Conservation (phyloP, 2,888 invertebrate species). For the Dynastes tityus region DNA sequence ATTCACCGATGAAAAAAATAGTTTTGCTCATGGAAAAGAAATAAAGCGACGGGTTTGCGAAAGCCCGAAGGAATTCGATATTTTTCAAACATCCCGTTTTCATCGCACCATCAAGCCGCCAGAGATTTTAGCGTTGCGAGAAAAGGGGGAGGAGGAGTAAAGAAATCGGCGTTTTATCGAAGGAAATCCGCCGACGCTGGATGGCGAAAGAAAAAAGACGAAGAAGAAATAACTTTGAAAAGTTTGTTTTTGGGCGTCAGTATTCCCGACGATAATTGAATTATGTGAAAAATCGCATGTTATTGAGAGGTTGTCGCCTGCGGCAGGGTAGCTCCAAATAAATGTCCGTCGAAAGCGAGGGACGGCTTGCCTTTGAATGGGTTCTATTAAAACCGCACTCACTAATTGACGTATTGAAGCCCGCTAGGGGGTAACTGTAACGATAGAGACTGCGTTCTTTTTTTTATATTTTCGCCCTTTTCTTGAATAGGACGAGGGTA, state of each 20-base stretch:
- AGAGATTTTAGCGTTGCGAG: background rate
- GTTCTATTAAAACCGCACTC: constrained; percentile 5
- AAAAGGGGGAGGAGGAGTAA: too few relatives aligned
- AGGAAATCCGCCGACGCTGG: background rate
- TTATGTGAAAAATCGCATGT: constrained; percentile 12
- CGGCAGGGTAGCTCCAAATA: background rate
- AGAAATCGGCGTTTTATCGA: background rate
- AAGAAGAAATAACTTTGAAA: background rate
- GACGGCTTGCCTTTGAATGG: background rate
- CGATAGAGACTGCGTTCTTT: background rate
- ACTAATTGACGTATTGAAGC: constrained; percentile 6
- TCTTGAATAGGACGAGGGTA: background rate
- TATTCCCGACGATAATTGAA: constrained; percentile 10
- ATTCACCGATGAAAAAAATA: background rate
- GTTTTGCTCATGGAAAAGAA: background rate
- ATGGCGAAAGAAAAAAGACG: too few relatives aligned
- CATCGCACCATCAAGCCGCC: too few relatives aligned
- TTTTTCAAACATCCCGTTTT: background rate
- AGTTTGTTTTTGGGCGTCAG: constrained; percentile 2
- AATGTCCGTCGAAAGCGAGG: background rate
- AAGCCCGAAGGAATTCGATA: background rate
- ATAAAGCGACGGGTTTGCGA: constrained; percentile 4
- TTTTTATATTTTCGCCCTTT: background rate
- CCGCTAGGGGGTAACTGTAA: background rate
- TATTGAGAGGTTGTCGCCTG: constrained; percentile 1